phyloP scores from a whole-genome alignment of 2,888 invertebrate genomes.

The Melanotus villosus region DNA sequence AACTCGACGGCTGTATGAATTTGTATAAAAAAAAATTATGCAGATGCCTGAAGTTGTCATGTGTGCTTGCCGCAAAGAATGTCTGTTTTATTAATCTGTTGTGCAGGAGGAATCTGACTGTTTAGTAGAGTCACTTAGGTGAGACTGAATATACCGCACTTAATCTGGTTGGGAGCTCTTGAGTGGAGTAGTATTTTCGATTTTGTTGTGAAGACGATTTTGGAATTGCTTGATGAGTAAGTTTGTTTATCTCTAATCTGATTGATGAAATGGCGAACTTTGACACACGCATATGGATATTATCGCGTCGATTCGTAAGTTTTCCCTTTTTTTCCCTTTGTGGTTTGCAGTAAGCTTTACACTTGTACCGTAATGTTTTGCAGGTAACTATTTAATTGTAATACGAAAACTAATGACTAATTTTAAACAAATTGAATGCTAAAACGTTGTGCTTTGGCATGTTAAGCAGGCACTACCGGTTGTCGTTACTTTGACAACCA shows the following conservation, averaged over 20 bases:
- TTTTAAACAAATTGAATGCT: too few species aligned
- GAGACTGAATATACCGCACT: conserved; percentile 45
- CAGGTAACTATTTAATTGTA: too few species aligned
- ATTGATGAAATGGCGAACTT: conserved; percentile 23
- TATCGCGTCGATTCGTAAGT: too few species aligned
- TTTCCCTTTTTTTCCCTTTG: too few species aligned
- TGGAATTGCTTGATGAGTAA: conserved; percentile 47
- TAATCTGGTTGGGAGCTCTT: conserved; percentile 44
- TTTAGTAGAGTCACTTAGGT: conserved; percentile 43
- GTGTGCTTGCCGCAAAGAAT: conserved; percentile 38
- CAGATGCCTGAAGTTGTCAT: conserved; percentile 16
- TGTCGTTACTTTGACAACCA: too few species aligned
- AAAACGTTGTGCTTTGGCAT: too few species aligned
- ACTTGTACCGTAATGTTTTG: too few species aligned
- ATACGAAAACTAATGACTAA: too few species aligned
- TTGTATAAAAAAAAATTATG: conserved; percentile 2
- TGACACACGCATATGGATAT: not conserved
- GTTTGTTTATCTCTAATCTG: conserved; percentile 44
- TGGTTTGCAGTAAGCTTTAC: too few species aligned
- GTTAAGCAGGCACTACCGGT: too few species aligned
- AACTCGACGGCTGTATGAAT: conserved; percentile 10
- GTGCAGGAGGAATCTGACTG: conserved; percentile 37
- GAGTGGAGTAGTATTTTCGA: conserved; percentile 38
- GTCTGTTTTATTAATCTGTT: conserved; percentile 45
- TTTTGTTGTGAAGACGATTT: conserved; percentile 42